Base-by-base conservation (phyloP, 1,140 invertebrate genomes). In the Magallana angulata region DNA sequence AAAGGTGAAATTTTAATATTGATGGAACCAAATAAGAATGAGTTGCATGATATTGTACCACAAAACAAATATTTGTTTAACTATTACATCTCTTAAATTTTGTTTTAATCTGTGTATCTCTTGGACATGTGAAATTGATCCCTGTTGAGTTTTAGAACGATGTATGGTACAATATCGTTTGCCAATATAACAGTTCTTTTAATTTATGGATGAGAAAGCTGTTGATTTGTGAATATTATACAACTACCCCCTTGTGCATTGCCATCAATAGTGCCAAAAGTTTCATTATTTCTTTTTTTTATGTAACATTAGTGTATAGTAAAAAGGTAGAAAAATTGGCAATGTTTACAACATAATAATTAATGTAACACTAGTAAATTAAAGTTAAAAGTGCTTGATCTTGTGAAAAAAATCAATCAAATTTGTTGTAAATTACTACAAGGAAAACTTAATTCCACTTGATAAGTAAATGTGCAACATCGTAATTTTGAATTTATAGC, bases 231-330 rank as follows among this genome's bases (percentile, higher is more conserved):
- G 9, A 76, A 76, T 76, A 30, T 76, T 76, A 76, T 76, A 76
- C 68, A 76, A 8, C 36, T 76, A 76, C 68, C 68, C 68, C 18
- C 68, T 12, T 30, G 68, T 76, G 68, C 68, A 76, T 48, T 76
- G 68, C 68, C 68, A 76, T 76, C 8, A 30, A 36, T 11, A 76
- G 68, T 76, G 68, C 68, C 68, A 76, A 76, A 76, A 76, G 68
- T 30, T 30, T 76, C 36, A 48, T 48, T 48, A 48, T 48, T 48
- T 24, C 24, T 24, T 24, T 48, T 48, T 48, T 48, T 48, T 4
- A 48, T 48, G 36, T 48, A 48, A 48, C 36, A 48, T 48, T 48
- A 48, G 36, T 48, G 36, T 48, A 48, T 48, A 48, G 36, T 48
- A 48, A 48, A 4, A 48, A 48, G 36, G 36, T 48, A 48, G 36